Conservation (phyloP, 2,888 invertebrate genomes). For the Scaptomyza parva region DNA sequence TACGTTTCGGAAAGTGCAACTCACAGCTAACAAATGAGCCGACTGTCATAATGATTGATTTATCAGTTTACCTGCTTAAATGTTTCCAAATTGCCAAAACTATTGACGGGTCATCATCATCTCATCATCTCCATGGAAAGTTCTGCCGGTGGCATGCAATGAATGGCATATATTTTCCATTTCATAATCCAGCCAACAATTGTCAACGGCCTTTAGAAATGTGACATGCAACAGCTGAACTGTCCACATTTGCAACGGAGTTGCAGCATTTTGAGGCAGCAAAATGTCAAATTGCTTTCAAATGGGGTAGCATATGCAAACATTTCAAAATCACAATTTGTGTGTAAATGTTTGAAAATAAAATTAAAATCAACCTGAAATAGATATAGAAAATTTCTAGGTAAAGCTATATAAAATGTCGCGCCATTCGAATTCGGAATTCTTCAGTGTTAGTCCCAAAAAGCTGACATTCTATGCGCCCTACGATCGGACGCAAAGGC, state of each 20-base stretch:
- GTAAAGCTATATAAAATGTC: conserved; percentile 9
- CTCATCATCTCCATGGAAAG: too few relatives aligned
- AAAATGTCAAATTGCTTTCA: neutral
- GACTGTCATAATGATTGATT: neutral
- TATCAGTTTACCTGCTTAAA: too few relatives aligned
- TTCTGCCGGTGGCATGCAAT: too few relatives aligned
- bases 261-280: too few relatives aligned
- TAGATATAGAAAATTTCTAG: neutral
- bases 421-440: neutral
- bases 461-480: conserved; percentile 57
- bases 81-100: too few relatives aligned
- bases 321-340: conserved; percentile 23
- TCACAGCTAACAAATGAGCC: neutral
- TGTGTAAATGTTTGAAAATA: neutral
- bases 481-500: conserved; percentile 44
- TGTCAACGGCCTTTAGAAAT: too few relatives aligned
- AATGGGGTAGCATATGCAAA: conserved; percentile 46
- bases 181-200: too few relatives aligned
- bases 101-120: too few relatives aligned
- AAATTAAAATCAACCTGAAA: conserved; percentile 1
- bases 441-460: conserved; percentile 47
- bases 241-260: too few relatives aligned
- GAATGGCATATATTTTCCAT: too few relatives aligned
- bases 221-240: too few relatives aligned
- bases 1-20: neutral